Evolutionary conservation across 2,113 vertebrate species (phyloP).

Genomic region (Pogonocichla stellata): DNA sequence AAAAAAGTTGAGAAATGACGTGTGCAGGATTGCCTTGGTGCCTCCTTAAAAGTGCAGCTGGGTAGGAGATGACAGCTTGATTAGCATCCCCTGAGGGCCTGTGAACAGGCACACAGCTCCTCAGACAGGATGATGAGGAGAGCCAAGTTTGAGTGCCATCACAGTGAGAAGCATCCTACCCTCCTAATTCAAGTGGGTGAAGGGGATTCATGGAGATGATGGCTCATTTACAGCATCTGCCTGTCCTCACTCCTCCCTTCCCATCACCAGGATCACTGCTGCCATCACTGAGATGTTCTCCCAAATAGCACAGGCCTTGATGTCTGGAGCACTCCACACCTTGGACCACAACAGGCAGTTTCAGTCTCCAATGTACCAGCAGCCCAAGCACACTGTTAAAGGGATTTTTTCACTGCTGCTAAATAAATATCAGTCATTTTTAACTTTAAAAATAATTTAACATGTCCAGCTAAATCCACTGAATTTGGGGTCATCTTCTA

Average conservation of each 20-base stretch:
- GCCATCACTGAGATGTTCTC: neutral
- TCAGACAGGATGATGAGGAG: conserved; percentile 6
- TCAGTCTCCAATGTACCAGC: neutral
- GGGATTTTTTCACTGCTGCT: neutral
- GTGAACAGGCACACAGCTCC: neutral
- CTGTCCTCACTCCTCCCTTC: neutral
- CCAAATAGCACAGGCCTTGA: neutral
- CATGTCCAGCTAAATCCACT: neutral
- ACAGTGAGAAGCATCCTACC: neutral
- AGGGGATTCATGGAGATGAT: neutral
- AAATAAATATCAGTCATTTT: neutral
- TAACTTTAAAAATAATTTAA: neutral
- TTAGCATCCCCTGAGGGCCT: conserved; percentile 4
- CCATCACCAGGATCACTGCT: neutral
- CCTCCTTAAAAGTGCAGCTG: neutral
- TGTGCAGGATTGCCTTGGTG: neutral
- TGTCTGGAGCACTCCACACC: neutral
- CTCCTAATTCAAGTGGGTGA: conserved; percentile 20
- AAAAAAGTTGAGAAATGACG: fast-evolving
- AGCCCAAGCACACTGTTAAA: neutral
- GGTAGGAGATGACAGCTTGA: neutral
- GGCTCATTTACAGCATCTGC: neutral
- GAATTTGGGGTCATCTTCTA: neutral
- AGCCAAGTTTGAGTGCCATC: neutral
- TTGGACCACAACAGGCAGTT: neutral